Conservation (phyloP, 1,140 invertebrate species). For the Drosophila asahinai region DNA sequence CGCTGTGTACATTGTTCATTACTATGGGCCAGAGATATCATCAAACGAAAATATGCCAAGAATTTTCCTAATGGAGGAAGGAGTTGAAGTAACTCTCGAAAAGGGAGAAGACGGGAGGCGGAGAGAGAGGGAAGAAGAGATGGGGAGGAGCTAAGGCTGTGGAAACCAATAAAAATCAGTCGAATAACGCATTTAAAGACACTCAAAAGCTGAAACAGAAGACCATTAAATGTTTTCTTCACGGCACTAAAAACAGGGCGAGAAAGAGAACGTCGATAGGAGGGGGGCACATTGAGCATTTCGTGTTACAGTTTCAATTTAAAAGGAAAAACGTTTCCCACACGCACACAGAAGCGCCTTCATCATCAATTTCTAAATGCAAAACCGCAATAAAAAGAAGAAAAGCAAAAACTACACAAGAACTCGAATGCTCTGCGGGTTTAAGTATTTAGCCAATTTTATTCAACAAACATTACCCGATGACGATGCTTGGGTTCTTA, state of each 20-base stretch:
- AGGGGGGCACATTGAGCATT: conserved; percentile 38
- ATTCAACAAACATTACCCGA: not conserved
- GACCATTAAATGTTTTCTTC: conserved; percentile 67
- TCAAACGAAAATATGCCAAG: conserved; percentile 66
- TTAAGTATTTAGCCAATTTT: conserved; percentile 20
- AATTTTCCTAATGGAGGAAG: conserved; percentile 50
- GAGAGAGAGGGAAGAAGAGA: not conserved
- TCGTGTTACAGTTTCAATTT: conserved; percentile 78
- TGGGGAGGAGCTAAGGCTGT: not conserved
- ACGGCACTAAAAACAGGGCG: conserved; percentile 43
- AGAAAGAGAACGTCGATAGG: not conserved
- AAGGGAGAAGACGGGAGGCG: not conserved
- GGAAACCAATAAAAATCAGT: conserved; percentile 72
- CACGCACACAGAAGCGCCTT: conserved; percentile 52
- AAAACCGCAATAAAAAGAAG: conserved; percentile 75
- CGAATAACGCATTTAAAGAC: conserved; percentile 76
- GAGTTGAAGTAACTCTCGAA: conserved; percentile 33
- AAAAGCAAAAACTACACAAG: conserved; percentile 14
- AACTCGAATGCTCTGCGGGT: conserved; percentile 11
- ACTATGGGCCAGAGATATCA: conserved; percentile 46
- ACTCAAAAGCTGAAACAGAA: conserved; percentile 70
- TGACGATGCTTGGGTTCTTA: not conserved
- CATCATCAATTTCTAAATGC: conserved; percentile 81
- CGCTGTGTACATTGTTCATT: conserved; percentile 20
- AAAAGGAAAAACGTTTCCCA: conserved; percentile 72